A percentile compares a stretch with the other conserved stretches of the same genome.
These are phyloP conservation scores for Arenaria interpres DNA, from an alignment of 2,113 vertebrate species.

Conservation along the genomic window DNA sequence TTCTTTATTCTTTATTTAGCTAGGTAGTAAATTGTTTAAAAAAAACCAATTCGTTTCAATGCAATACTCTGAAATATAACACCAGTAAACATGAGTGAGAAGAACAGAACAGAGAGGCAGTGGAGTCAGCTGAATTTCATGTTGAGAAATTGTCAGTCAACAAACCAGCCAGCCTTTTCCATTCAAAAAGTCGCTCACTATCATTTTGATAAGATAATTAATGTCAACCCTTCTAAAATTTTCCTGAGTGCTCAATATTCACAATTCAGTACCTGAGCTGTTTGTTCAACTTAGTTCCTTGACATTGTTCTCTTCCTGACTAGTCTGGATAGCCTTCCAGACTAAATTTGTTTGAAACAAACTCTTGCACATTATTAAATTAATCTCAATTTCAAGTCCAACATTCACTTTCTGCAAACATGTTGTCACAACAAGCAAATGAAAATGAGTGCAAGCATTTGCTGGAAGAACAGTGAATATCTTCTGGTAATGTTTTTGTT, in stretches of 20 bases:
- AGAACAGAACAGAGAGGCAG: not conserved
- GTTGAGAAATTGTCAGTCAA: not conserved
- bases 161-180: not conserved
- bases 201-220: not conserved
- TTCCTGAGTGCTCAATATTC: not conserved
- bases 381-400: not conserved
- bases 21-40: not conserved
- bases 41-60: not conserved
- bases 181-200: not conserved
- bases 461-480: not conserved
- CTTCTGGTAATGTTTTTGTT: not conserved
- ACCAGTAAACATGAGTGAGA: not conserved
- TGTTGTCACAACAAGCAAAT: not conserved
- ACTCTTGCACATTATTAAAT: not conserved
- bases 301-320: not conserved
- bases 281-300: not conserved
- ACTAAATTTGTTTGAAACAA: not conserved
- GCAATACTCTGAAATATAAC: not conserved
- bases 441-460: conserved; percentile 31
- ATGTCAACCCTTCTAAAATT: not conserved
- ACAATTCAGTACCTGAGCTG: not conserved
- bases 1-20: not conserved
- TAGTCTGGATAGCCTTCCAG: not conserved
- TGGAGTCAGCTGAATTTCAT: not conserved
- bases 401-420: not conserved